A percentile compares a stretch with the other conserved stretches of the same genome.
Evolutionary conservation across 2,797 vertebrate species (phyloP).

Genomic region (Oreonectes daqikongensis): DNA sequence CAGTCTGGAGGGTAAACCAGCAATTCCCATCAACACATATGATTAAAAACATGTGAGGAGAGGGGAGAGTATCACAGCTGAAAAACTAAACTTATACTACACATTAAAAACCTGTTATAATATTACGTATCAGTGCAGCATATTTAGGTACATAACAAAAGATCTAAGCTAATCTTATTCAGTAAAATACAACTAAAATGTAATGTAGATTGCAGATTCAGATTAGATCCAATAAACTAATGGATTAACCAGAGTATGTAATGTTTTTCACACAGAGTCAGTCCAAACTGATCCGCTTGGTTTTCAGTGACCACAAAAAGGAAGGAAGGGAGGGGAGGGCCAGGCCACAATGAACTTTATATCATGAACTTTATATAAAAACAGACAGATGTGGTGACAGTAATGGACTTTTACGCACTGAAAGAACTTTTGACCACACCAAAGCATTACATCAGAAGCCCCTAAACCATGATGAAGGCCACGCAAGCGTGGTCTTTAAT

Average conservation of each 20-base stretch:
- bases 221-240: slow-evolving; percentile 4
- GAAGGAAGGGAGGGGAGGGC: slow-evolving; percentile 53
- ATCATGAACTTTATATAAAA: slow-evolving; percentile 52
- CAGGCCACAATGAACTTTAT: slow-evolving; percentile 47
- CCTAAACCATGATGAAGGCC: slow-evolving; percentile 3
- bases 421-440: slow-evolving; percentile 39
- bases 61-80: too few species aligned
- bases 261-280: slow-evolving; percentile 16
- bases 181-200: not conserved
- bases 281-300: slow-evolving; percentile 22
- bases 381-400: slow-evolving; percentile 41
- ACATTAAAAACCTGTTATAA: too few species aligned
- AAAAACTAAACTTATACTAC: not conserved
- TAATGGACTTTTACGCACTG: slow-evolving; percentile 34
- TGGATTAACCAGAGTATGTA: slow-evolving; percentile 16
- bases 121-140: too few species aligned
- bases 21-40: slow-evolving; percentile 43
- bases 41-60: slow-evolving; percentile 21
- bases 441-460: slow-evolving; percentile 36
- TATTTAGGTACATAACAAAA: too few species aligned
- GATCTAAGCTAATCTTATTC: not conserved
- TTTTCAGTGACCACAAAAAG: slow-evolving; percentile 46
- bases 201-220: not conserved
- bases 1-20: slow-evolving; percentile 48
- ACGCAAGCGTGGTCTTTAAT: not conserved